Conservation (phyloP, 2,113 vertebrate genomes). For the Archilochus colubris region DNA sequence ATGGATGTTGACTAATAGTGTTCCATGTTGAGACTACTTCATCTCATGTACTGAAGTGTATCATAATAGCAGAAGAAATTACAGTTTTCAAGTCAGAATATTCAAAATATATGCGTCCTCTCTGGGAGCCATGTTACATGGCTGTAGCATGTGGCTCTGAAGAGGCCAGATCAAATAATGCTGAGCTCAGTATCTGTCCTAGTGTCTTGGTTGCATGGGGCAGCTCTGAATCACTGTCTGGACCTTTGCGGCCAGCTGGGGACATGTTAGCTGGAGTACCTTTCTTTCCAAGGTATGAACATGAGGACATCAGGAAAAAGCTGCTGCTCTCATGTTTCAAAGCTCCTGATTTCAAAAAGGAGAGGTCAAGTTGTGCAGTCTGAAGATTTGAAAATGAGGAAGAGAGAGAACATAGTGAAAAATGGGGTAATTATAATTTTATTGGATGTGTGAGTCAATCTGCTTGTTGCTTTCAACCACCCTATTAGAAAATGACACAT, state of each 20-base stretch:
- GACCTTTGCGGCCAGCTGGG: fast-evolving
- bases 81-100: not conserved
- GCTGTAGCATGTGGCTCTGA: not conserved
- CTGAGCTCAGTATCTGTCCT: not conserved
- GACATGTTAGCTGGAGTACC: not conserved
- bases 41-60: not conserved
- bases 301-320: not conserved
- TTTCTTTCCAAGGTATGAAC: not conserved
- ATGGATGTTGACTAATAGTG: not conserved
- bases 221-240: not conserved
- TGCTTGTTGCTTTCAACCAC: not conserved
- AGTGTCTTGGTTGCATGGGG: fast-evolving
- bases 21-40: not conserved
- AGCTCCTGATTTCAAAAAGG: not conserved
- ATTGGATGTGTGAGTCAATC: not conserved
- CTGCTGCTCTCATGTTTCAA: not conserved
- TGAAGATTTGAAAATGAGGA: not conserved
- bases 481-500: not conserved
- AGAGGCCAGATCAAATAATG: not conserved
- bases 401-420: not conserved
- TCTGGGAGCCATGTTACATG: not conserved
- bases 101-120: not conserved
- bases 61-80: not conserved
- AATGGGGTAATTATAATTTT: not conserved
- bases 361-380: not conserved